Evolutionary conservation across 2,113 vertebrate species (phyloP).

Genomic region (Sturnus vulgaris): DNA sequence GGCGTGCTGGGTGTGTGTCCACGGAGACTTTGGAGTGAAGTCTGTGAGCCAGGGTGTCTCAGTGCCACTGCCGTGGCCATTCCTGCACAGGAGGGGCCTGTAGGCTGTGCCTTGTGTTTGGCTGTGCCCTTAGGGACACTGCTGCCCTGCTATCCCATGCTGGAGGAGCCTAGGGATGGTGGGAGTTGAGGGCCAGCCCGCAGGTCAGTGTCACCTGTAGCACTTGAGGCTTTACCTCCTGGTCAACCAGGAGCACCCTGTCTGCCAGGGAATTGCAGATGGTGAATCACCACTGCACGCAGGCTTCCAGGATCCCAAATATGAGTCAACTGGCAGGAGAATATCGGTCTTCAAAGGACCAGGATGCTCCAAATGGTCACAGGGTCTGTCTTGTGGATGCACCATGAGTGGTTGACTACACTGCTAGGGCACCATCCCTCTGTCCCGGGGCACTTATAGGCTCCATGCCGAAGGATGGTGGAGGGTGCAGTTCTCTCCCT

Average conservation of each 20-base stretch:
- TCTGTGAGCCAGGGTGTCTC: fast-evolving
- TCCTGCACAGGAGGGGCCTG: neutral
- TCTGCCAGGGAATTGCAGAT: neutral
- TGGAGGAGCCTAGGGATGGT: fast-evolving
- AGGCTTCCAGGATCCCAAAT: neutral
- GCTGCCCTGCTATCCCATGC: neutral
- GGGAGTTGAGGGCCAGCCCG: fast-evolving
- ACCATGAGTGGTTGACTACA: fast-evolving
- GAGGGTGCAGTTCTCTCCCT: neutral
- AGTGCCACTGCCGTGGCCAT: fast-evolving
- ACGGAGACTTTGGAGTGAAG: neutral
- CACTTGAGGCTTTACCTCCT: neutral
- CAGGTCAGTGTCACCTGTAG: neutral
- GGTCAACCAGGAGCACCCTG: neutral
- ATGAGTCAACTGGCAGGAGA: slow-evolving; percentile 31
- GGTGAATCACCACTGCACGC: neutral
- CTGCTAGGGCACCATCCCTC: neutral
- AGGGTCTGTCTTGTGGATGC: neutral
- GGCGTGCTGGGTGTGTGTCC: fast-evolving
- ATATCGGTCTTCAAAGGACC: neutral
- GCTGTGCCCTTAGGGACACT: fast-evolving
- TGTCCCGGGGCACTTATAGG: fast-evolving
- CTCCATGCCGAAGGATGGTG: fast-evolving
- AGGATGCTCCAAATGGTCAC: fast-evolving
- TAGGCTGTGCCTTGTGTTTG: fast-evolving